Evolutionary conservation across 1,140 invertebrate species (phyloP).

Genomic region (Tetramorium simillimum): DNA sequence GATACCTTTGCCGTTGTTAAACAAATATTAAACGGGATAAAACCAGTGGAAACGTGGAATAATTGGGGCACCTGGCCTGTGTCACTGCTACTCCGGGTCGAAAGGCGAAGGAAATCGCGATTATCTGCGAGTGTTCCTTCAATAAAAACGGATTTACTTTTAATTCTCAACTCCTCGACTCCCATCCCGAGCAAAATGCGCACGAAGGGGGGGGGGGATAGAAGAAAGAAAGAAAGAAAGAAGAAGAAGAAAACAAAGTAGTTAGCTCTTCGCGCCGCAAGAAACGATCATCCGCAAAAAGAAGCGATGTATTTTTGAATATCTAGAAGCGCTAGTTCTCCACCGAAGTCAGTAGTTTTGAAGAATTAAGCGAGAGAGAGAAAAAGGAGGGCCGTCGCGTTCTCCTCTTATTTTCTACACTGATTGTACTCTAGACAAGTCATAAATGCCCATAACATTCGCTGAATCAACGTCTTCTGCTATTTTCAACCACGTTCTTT

Average conservation of each 20-base stretch:
- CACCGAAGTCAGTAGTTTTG: conserved; percentile 50
- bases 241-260: conserved; percentile 44
- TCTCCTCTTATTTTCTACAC: conserved; percentile 50
- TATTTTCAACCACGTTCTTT: neutral
- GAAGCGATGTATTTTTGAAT: conserved; percentile 71
- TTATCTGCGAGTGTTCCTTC: conserved; percentile 3
- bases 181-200: conserved; percentile 31
- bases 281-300: conserved; percentile 55
- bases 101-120: neutral
- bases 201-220: conserved; percentile 10
- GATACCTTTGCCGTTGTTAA: neutral
- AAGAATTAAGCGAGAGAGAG: conserved; percentile 23
- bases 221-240: conserved; percentile 9
- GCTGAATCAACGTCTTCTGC: neutral
- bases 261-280: conserved; percentile 54
- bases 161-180: conserved; percentile 32
- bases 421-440: neutral
- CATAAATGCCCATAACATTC: conserved; percentile 13
- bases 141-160: conserved; percentile 24
- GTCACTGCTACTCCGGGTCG: neutral
- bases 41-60: neutral
- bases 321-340: conserved; percentile 67
- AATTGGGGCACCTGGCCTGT: neutral
- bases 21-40: neutral
- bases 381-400: neutral